Base-by-base conservation (phyloP, 2,797 vertebrate genomes). In the Macrochelys suwanniensis region DNA sequence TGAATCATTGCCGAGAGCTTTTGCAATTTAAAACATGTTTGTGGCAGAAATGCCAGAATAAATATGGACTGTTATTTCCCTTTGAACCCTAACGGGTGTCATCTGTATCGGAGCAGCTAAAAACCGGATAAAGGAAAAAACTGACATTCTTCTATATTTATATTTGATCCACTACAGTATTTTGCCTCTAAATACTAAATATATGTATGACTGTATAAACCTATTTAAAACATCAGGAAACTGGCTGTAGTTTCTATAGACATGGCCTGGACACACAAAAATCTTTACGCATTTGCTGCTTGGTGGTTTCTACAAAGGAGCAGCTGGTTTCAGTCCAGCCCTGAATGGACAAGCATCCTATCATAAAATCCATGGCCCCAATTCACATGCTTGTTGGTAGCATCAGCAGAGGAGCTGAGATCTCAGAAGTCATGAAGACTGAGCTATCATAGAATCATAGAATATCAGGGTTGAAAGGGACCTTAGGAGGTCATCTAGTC, bases 21-120 rank as follows among this genome's bases (percentile, higher is more conserved):
- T 82, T 56, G 51, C 84, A 74, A 80, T 76, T 89, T 50, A 12
- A 80, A 88, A 80, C 49, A 37, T 21, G 8, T 57, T 56, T 25
- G 89, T 89, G 76, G 92, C 56, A 68, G 94, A n/a, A 45, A 37
- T 82, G 33, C 87, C 82, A 95, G 91, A 87, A 92, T n/a, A 81
- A 88, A 21, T 5, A n/a, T 3, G 74, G 54, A 84, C 90, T 53
- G 80, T 76, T 59, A 53, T 95, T 97, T 95, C 91, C 94, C 81
- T 96, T 86, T 80, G 84, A 88, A 37, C 49, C 85, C 83, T 87
- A 53, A 49, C 42, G 8, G 37, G 37, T 80, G 82, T 28, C 93
- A 93, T 2, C 74, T 90, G 77, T 12, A 49, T 45, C 23, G 50
- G 51, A 80, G 54, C 2, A 83, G 33, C 49, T 83, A 54, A 82